A percentile compares a stretch with the other conserved stretches of the same genome.
Evolutionary conservation across 2,888 invertebrate species (phyloP).

Genomic region (Hoplodrina ambigua): DNA sequence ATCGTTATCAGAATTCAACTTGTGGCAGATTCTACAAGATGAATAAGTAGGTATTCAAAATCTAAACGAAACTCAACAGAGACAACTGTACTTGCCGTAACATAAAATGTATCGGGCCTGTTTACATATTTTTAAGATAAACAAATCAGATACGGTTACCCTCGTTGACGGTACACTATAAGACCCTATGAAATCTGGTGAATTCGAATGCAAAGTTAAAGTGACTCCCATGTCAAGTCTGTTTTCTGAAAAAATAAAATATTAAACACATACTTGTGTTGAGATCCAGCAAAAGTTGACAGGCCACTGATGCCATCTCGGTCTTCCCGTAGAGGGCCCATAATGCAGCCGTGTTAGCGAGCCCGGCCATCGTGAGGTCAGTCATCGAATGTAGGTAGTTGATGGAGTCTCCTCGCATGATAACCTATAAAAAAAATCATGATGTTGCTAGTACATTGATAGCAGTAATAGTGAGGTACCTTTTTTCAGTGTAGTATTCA

Average conservation of each 20-base stretch:
- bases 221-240: background rate
- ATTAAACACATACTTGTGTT: conserved; percentile 91
- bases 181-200: too few species aligned
- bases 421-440: conserved; percentile 87
- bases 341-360: conserved; percentile 95
- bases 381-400: conserved; percentile 96
- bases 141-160: too few species aligned
- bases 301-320: conserved; percentile 95
- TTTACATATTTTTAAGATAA: too few species aligned
- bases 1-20: too few species aligned
- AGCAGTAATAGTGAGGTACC: background rate
- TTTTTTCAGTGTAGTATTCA: too few species aligned
- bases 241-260: background rate
- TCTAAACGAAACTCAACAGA: too few species aligned
- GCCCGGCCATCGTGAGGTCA: conserved; percentile 94
- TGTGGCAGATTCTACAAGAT: too few species aligned
- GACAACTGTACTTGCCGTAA: too few species aligned
- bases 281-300: conserved; percentile 94
- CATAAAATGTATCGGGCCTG: too few species aligned
- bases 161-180: too few species aligned
- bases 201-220: too few species aligned
- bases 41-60: too few species aligned
- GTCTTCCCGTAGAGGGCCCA: conserved; percentile 97
- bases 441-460: background rate
- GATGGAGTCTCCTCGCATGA: conserved; percentile 95